Percentiles rank a stretch among this genome's conserved stretches.
phyloP scores from a whole-genome alignment of 2,113 vertebrate species.

The Euleptes europaea region DNA sequence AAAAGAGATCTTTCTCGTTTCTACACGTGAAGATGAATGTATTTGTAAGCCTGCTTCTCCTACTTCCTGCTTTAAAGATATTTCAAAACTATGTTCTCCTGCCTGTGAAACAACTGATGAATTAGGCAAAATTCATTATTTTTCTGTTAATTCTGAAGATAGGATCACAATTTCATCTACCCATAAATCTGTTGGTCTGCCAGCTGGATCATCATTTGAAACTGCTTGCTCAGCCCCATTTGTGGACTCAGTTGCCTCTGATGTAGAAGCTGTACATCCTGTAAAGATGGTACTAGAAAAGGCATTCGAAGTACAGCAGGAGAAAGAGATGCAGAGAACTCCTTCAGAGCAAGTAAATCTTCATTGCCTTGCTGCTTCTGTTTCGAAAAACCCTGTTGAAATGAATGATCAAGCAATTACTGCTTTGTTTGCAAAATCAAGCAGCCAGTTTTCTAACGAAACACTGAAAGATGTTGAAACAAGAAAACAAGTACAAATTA shows the following conservation, averaged over 20 bases:
- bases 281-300: neutral
- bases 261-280: conserved; percentile 28
- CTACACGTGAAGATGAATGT: conserved; percentile 17
- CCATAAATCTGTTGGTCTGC: conserved; percentile 10
- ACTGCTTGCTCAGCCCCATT: conserved; percentile 8
- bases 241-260: neutral
- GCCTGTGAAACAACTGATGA: neutral
- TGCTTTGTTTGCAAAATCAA: conserved; percentile 56
- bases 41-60: conserved; percentile 4
- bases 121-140: neutral
- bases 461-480: neutral
- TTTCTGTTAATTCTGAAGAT: conserved; percentile 2
- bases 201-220: neutral
- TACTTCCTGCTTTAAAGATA: conserved; percentile 30
- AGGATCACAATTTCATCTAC: neutral
- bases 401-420: conserved; percentile 37
- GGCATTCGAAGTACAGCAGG: neutral
- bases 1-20: neutral
- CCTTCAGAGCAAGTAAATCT: neutral
- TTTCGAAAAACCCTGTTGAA: conserved; percentile 17
- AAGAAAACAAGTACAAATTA: conserved; percentile 17
- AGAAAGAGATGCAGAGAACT: neutral
- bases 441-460: conserved; percentile 50
- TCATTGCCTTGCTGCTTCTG: neutral
- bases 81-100: neutral